Evolutionary conservation across 2,888 invertebrate genomes (phyloP), one percentile per base, ranked within the genome.

Genomic region (Girardia tigrina): DNA sequence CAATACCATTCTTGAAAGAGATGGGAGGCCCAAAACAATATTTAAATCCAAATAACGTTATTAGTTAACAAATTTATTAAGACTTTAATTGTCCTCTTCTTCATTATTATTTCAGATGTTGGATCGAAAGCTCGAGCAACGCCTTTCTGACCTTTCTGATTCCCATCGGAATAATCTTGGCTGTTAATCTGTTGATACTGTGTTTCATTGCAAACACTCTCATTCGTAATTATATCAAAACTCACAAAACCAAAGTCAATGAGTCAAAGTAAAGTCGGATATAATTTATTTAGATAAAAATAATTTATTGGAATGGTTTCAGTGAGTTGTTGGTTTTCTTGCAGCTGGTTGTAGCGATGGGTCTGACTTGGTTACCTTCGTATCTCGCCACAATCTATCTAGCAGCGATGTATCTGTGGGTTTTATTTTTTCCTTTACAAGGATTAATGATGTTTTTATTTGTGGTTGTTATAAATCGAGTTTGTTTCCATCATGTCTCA

Each of bases 161-260:
- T 56, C 56, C 56, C 6, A 56, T 56, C 23, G 56, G 56, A 2
- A 56, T 56, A 8, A 56, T 56, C 23, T 23, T 56, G 4, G 56
- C 56, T 56, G n/a, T 56, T 23, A 56, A 56, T 56, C 56, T 56
- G 20, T 6, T 56, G n/a, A 23, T 23, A 4, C 23, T 56, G 23
- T 56, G n/a, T 16, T 56, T 56, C n/a, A 56, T 56, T 12, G 56
- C 56, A 12, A 56, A n/a, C 23, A 23, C 56, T 6, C n/a, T 56
- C 20, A 56, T 56, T 56, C 56, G 56, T 16, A 56, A 56, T 56
- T 56, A 56, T 56, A 20, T 56, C 6, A 23, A 56, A 6, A 56
- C 56, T 16, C 56, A 23, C 56, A 56, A 56, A n/a, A 56, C 56
- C 23, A 56, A 56, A 56, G 56, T 56, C n/a, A 56, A 56, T 56